phyloP scores from a whole-genome alignment of 92 coral and sea anemone species.

The Epizoanthus fatuus region DNA sequence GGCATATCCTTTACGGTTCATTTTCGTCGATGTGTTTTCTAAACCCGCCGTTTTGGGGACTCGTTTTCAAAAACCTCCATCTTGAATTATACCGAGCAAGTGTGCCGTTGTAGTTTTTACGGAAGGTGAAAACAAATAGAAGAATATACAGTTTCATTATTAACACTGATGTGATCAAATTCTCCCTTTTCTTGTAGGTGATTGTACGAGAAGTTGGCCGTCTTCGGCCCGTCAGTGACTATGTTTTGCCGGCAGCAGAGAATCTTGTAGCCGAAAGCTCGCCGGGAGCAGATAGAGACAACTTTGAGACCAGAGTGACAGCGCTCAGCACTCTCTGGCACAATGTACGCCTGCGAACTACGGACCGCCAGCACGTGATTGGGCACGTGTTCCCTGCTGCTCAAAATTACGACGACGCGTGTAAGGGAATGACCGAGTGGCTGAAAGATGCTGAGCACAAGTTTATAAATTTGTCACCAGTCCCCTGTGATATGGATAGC shows the following conservation, averaged over 20 bases:
- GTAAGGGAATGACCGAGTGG: constrained; percentile 81
- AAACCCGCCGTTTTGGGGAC: too few relatives aligned
- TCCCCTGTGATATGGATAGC: constrained; percentile 79
- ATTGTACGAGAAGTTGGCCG: constrained; percentile 88
- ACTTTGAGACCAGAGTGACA: constrained; percentile 73
- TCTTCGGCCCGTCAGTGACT: constrained; percentile 83
- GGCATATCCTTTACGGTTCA: too few relatives aligned
- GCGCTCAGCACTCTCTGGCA: constrained; percentile 85
- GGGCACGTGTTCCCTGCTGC: constrained; percentile 93
- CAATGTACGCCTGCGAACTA: constrained; percentile 72
- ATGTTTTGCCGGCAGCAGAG: constrained; percentile 88
- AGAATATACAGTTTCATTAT: neutral
- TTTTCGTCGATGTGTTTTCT: too few relatives aligned
- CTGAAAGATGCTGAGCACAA: constrained; percentile 86
- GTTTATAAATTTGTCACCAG: constrained; percentile 83
- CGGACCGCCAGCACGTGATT: constrained; percentile 79
- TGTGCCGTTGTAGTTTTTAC: neutral
- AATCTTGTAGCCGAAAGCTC: constrained; percentile 71
- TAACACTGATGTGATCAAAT: neutral
- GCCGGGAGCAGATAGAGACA: constrained; percentile 81
- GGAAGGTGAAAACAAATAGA: neutral
- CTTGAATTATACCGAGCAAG: neutral
- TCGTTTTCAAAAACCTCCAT: too few relatives aligned
- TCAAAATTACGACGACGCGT: constrained; percentile 85
- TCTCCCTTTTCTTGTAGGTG: constrained; percentile 52